These are phyloP conservation scores for Thera obeliscata DNA, from an alignment of 2,888 invertebrate species.

Conservation along the genomic window DNA sequence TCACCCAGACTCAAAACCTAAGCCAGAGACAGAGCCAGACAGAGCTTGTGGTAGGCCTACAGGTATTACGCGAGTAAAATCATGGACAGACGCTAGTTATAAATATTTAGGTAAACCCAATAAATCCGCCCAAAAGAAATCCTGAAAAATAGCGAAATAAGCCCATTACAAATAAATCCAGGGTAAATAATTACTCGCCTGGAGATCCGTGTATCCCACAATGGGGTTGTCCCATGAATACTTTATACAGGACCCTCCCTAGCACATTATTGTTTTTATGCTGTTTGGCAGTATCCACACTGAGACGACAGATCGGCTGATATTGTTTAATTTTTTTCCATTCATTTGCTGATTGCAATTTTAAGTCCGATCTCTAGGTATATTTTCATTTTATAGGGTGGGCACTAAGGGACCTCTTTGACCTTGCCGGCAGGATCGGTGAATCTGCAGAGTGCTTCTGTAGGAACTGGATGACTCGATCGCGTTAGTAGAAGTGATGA, in stretches of 20 bases:
- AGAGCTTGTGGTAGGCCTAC: no score
- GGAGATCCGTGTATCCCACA: constrained; percentile 35
- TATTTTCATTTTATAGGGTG: no score
- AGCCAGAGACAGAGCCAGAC: no score
- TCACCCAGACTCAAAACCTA: no score
- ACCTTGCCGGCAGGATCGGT: no score
- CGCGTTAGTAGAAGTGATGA: no score
- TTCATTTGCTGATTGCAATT: no score
- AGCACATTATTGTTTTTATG: constrained; percentile 4
- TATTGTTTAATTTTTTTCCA: not conserved
- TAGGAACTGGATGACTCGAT: no score
- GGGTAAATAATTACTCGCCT: constrained; percentile 50
- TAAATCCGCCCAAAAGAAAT: constrained; percentile 30
- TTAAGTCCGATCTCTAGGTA: no score
- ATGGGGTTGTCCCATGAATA: constrained; percentile 61
- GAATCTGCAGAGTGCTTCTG: no score
- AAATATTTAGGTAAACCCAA: constrained; percentile 19
- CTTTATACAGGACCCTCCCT: constrained; percentile 51
- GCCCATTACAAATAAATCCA: constrained; percentile 35
- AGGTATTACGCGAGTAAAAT: not conserved
- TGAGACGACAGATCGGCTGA: not conserved
- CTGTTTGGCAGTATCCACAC: constrained; percentile 2
- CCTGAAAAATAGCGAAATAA: constrained; percentile 34
- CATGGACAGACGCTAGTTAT: not conserved
- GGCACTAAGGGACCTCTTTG: no score